Base-by-base conservation (phyloP, 30 jellyfish, hydroid and myxozoan genomes). In the Chironex yamaguchii region DNA sequence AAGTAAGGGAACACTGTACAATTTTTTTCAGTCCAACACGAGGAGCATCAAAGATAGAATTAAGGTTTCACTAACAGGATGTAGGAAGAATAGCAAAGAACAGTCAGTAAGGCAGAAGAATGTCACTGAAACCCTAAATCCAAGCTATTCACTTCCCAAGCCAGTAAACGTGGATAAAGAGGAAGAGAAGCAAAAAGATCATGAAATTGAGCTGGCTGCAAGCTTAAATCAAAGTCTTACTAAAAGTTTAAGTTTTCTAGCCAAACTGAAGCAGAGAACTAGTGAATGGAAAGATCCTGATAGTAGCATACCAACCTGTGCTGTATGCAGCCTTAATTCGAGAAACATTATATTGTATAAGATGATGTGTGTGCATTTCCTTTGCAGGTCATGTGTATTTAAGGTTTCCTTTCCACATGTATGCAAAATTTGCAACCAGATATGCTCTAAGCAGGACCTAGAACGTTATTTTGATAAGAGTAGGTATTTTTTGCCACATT, bases 321-420 rank as follows among this genome's bases (percentile, higher is more conserved):
- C 76, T 52, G 3, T n/a, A 4, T 88, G 96, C 53, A 29, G 62
- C 33, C 52, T 20, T 4, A 21, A n/a, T 12, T 24, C 69, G 29
- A 69, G 49, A 14, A 86, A 77, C 0, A 31, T 13, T 4, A 23
- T 34, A 21, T 69, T 62, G 27, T 88, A 35, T 51, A 82, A 67
- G 52, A 4, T 88, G 6, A 84, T 85, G 2, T 88, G 96, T 74
- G 36, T 50, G 1, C 96, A 88, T 42, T 1, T 79, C 14, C 34
- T 52, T 23, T 88, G 96, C 58, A 67, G 96, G 58, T 29, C 49
- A 36, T 88, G 96, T 31, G 30, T 79, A 6, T n/a, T 26, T 0
- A 20, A 2, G 11, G 49, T 50, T 0, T 1, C 36, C 25, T 73
- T 25, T 1, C 14, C 23, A 25, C 58, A 62, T 4, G 27, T 26